These are phyloP conservation scores for Drosophila pseudotalamancana DNA, from an alignment of 2,888 invertebrate genomes.

Conservation along the genomic window DNA sequence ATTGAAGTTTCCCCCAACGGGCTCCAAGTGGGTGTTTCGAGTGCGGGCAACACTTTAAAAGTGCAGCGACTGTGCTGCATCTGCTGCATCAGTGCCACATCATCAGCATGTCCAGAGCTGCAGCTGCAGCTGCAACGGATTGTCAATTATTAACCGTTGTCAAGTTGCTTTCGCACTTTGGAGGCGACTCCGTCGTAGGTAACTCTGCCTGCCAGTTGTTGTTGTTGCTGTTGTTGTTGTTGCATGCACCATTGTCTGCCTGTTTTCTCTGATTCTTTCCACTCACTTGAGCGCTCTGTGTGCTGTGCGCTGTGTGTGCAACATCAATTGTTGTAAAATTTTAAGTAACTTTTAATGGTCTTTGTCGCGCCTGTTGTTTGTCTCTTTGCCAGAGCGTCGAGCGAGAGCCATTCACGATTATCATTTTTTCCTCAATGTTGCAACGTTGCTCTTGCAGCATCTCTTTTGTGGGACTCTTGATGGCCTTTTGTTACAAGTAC, in stretches of 20 bases:
- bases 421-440: slow-evolving; percentile 38
- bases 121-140: slow-evolving; percentile 57
- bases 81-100: slow-evolving; percentile 16
- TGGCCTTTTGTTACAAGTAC: slow-evolving; percentile 38
- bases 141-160: slow-evolving; percentile 72
- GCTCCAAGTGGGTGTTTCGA: slow-evolving; percentile 63
- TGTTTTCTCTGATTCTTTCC: slow-evolving; percentile 64
- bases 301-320: background rate
- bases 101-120: slow-evolving; percentile 32
- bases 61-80: slow-evolving; percentile 41
- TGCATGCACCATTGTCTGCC: slow-evolving; percentile 58
- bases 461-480: slow-evolving; percentile 26
- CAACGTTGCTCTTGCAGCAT: slow-evolving; percentile 13
- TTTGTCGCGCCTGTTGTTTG: slow-evolving; percentile 45
- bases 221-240: too few relatives aligned
- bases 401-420: slow-evolving; percentile 38
- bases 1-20: slow-evolving; percentile 45
- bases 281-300: slow-evolving; percentile 61
- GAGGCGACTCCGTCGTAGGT: slow-evolving; percentile 40
- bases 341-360: slow-evolving; percentile 72
- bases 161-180: slow-evolving; percentile 73
- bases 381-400: slow-evolving; percentile 14
- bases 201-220: slow-evolving; percentile 31
- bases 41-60: slow-evolving; percentile 60
- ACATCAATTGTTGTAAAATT: slow-evolving; percentile 60